Conservation (phyloP, 2,888 invertebrate genomes). For the Acronicta leporina region DNA sequence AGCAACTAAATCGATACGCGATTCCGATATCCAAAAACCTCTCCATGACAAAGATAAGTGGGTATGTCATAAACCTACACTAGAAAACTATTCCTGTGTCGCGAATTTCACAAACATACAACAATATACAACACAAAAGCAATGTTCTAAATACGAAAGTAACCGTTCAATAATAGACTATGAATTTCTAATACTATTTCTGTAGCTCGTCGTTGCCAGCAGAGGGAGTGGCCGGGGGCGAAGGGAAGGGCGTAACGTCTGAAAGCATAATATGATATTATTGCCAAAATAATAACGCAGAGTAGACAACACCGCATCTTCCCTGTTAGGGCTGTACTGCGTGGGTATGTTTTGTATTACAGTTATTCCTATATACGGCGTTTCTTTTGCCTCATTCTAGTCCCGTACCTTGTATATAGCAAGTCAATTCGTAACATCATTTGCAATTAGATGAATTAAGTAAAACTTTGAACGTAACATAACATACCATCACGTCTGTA, state of each 20-base stretch:
- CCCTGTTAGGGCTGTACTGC: conserved; percentile 61
- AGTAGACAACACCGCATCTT: conserved; percentile 68
- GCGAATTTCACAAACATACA: too few relatives aligned
- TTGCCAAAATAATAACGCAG: conserved; percentile 81
- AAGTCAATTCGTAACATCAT: background rate
- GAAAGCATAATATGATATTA: conserved; percentile 79
- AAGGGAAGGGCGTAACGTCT: conserved; percentile 64
- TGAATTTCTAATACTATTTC: conserved; percentile 83
- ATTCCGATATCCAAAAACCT: too few relatives aligned
- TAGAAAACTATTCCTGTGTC: too few relatives aligned
- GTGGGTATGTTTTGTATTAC: conserved; percentile 35
- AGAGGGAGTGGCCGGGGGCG: conserved; percentile 52
- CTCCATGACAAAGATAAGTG: too few relatives aligned
- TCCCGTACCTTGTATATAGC: background rate
- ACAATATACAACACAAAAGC: conserved; percentile 61
- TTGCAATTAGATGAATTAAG: background rate
- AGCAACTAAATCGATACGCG: too few relatives aligned
- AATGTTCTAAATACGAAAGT: conserved; percentile 73
- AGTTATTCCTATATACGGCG: conserved; percentile 2
- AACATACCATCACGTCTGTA: too few relatives aligned
- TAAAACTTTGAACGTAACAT: background rate
- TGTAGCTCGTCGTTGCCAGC: conserved; percentile 74
- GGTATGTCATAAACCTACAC: too few relatives aligned
- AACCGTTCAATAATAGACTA: conserved; percentile 79
- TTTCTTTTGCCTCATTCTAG: conserved; percentile 4